Conservation (phyloP, 1,140 invertebrate species). For the Ptiloglossa arizonensis region DNA sequence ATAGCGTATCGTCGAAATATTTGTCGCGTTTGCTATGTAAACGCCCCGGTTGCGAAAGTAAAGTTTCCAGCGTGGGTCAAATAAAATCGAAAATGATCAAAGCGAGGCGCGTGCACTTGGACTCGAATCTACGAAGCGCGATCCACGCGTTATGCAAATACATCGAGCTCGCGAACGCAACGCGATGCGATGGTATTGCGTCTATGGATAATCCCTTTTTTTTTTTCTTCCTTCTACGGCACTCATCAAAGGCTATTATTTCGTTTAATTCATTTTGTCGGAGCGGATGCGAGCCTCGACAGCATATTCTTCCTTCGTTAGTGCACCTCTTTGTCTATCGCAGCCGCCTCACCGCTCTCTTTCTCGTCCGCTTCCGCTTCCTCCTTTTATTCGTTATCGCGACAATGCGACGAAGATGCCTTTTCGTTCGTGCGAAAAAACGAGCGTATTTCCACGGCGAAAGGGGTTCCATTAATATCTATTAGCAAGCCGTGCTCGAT, state of each 20-base stretch:
- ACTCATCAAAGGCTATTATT: slow-evolving; percentile 40
- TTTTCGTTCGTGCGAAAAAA: slow-evolving; percentile 52
- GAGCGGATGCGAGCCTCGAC: slow-evolving; percentile 23
- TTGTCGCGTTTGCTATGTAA: slow-evolving; percentile 2
- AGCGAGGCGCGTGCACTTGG: neutral
- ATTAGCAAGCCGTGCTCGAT: slow-evolving; percentile 71
- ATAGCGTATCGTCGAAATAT: slow-evolving; percentile 32
- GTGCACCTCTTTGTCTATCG: neutral
- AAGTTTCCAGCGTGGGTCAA: slow-evolving; percentile 21
- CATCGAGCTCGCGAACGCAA: neutral
- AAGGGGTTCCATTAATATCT: slow-evolving; percentile 74
- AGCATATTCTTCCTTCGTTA: neutral
- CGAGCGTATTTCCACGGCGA: slow-evolving; percentile 52
- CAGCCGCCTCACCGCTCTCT: no score
- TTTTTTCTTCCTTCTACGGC: neutral
- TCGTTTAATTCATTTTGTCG: slow-evolving; percentile 45
- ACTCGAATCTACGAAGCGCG: slow-evolving; percentile 33
- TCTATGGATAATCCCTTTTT: neutral
- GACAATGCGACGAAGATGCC: slow-evolving; percentile 34
- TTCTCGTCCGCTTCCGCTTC: neutral
- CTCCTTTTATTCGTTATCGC: slow-evolving; percentile 25
- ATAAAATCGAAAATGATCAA: slow-evolving; percentile 43
- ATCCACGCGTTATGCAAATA: slow-evolving; percentile 20
- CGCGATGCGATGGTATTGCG: neutral
- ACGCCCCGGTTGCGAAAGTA: slow-evolving; percentile 4